A percentile compares a stretch with the other conserved stretches of the same genome.
Conservation (phyloP, 2,113 vertebrate species). For the Balaeniceps rex region DNA sequence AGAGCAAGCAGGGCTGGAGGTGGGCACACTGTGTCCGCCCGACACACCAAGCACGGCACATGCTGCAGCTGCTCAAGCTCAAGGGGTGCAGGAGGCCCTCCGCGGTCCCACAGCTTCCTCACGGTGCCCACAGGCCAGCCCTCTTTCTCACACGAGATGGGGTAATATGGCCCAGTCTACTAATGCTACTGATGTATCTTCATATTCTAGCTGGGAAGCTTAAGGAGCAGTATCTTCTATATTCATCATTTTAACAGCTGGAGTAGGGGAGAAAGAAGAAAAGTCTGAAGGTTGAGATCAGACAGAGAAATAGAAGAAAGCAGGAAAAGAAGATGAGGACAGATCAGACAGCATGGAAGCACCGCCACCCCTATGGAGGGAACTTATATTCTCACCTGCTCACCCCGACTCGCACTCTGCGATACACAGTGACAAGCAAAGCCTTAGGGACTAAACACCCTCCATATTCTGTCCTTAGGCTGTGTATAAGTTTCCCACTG, state of each 20-base stretch:
- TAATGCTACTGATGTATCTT: background rate
- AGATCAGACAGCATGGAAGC: background rate
- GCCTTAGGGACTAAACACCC: background rate
- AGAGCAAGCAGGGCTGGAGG: background rate
- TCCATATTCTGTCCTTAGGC: background rate
- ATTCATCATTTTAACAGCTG: background rate
- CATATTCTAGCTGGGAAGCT: background rate
- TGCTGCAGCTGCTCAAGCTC: rapidly evolving
- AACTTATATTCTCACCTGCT: background rate
- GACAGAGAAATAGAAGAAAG: background rate
- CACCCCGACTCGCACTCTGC: background rate
- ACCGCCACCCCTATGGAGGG: background rate
- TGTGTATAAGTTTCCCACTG: background rate
- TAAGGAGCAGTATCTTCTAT: background rate
- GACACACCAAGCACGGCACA: background rate
- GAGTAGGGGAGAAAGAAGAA: background rate
- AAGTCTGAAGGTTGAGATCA: background rate
- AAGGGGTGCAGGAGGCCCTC: background rate
- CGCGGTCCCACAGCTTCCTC: background rate
- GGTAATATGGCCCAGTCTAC: background rate
- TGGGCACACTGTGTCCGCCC: rapidly evolving
- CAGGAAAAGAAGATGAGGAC: background rate
- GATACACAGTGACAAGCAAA: background rate
- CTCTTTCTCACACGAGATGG: background rate
- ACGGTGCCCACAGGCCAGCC: rapidly evolving